Conservation (phyloP, 2,888 invertebrate genomes). For the Gonocerus acuteangulatus region DNA sequence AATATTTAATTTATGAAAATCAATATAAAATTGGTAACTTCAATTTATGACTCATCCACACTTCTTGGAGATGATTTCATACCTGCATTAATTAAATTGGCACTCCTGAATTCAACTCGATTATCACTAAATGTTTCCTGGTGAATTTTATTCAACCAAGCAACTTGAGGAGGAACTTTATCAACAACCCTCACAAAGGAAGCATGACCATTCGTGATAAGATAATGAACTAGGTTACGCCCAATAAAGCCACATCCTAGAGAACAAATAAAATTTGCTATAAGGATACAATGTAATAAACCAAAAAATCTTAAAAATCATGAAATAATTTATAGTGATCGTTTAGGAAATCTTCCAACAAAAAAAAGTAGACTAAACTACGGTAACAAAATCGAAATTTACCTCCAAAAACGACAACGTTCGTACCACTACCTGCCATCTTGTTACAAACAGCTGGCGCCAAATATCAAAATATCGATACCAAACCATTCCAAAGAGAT, state of each 20-base stretch:
- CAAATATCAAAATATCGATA: too few species aligned
- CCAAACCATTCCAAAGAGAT: too few species aligned
- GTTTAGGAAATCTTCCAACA: neutral
- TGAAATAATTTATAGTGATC: neutral
- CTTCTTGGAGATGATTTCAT: constrained; percentile 41
- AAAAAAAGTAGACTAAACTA: neutral
- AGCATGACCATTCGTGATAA: constrained; percentile 68
- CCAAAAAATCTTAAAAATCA: neutral
- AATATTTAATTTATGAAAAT: constrained; percentile 37
- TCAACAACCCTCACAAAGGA: constrained; percentile 73
- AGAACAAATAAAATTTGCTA: neutral
- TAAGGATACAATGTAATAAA: neutral
- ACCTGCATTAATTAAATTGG: constrained; percentile 84
- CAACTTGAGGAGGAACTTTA: constrained; percentile 88
- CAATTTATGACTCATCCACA: constrained; percentile 17
- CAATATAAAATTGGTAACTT: constrained; percentile 1
- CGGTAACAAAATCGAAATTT: neutral
- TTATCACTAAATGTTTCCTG: constrained; percentile 63
- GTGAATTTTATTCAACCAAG: constrained; percentile 74
- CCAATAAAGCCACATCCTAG: constrained; percentile 90
- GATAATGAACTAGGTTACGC: constrained; percentile 73
- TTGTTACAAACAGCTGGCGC: constrained; percentile 8
- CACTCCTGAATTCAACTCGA: constrained; percentile 79
- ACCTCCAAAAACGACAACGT: constrained; percentile 18
- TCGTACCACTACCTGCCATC: constrained; percentile 11